A percentile compares a stretch with the other conserved stretches of the same genome.
These are phyloP conservation scores for Acinonyx jubatus DNA, from an alignment of 2,113 vertebrate species.

Conservation along the genomic window DNA sequence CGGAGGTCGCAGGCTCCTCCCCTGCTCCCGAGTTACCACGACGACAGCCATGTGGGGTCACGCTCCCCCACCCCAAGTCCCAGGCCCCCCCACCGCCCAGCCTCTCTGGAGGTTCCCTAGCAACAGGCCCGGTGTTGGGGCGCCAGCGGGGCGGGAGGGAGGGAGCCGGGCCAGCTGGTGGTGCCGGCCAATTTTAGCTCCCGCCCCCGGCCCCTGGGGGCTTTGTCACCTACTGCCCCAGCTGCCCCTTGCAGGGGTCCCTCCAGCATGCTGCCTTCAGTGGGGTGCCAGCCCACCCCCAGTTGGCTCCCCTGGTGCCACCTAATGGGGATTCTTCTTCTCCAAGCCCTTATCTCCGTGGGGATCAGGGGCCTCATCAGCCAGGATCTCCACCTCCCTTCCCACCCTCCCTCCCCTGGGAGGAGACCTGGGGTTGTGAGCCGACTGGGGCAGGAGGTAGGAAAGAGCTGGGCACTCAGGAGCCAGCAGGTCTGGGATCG, in stretches of 20 bases:
- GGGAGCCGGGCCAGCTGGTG: slow-evolving; percentile 61
- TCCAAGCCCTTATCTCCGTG: background rate
- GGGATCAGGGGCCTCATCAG: background rate
- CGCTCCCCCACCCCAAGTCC: background rate
- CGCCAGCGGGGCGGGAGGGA: background rate
- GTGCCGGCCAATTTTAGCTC: slow-evolving; percentile 51
- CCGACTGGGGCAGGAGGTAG: background rate
- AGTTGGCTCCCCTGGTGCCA: background rate
- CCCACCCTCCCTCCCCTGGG: background rate
- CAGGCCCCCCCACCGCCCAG: background rate
- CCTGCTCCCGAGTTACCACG: background rate
- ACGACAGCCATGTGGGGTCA: background rate
- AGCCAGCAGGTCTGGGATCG: background rate
- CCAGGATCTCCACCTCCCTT: background rate
- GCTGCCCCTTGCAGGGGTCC: background rate
- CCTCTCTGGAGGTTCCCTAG: slow-evolving; percentile 51
- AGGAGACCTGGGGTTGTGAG: background rate
- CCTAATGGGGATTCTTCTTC: background rate
- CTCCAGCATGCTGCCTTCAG: background rate
- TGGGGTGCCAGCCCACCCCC: background rate
- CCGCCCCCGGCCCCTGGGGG: background rate
- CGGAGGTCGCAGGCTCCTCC: background rate
- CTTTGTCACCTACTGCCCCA: slow-evolving; percentile 25
- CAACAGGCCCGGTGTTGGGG: slow-evolving; percentile 38
- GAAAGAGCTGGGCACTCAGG: background rate